Percentiles rank a stretch among this genome's conserved stretches.
phyloP scores from a whole-genome alignment of 2,797 vertebrate species.

The Phrynocephalus vlangalii region DNA sequence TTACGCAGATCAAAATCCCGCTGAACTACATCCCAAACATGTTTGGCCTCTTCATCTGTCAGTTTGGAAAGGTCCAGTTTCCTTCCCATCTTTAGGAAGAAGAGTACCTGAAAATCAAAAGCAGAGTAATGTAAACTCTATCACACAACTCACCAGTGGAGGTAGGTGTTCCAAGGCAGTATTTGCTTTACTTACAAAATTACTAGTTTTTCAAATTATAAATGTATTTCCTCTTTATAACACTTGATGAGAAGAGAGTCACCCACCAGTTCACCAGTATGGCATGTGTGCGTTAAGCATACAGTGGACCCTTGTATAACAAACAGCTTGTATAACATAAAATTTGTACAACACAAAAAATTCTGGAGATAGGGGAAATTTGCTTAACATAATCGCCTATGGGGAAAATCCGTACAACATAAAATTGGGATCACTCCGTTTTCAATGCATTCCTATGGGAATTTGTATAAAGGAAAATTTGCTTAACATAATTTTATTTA shows the following conservation, averaged over 20 bases:
- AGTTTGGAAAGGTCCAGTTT: slow-evolving; percentile 93
- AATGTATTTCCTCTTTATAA: not conserved
- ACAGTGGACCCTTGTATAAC: too few relatives aligned
- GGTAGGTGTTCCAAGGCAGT: not conserved
- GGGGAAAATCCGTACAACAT: too few relatives aligned
- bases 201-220: not conserved
- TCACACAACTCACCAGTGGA: not conserved
- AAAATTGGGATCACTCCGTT: too few relatives aligned
- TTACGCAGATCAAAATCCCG: slow-evolving; percentile 92
- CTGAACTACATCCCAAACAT: slow-evolving; percentile 93
- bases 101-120: not conserved
- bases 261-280: not conserved
- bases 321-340: too few relatives aligned
- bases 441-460: too few relatives aligned
- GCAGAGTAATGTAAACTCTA: not conserved
- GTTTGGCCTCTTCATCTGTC: slow-evolving; percentile 92
- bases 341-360: too few relatives aligned
- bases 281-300: not conserved
- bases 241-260: not conserved
- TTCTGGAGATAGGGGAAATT: too few relatives aligned
- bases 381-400: too few relatives aligned
- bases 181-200: not conserved
- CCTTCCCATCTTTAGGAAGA: slow-evolving; percentile 80
- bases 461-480: too few relatives aligned
- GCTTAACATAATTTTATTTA: too few relatives aligned